Conservation (phyloP, 2,888 invertebrate genomes). For the Meghimatium bilineatum region DNA sequence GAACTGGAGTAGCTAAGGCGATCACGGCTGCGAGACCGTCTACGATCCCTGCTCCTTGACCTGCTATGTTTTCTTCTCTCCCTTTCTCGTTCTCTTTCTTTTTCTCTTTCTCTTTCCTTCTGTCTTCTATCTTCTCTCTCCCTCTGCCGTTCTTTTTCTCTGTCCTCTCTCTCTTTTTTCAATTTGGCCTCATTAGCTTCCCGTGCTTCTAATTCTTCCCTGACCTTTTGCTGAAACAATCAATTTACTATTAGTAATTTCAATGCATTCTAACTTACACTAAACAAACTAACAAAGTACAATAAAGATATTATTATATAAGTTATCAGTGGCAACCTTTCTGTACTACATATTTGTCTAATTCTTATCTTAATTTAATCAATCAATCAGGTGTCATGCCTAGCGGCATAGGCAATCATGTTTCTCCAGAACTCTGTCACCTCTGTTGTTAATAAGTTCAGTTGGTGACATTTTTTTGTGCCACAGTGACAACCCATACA, state of each 20-base stretch:
- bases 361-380: no score
- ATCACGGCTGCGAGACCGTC: slow-evolving; percentile 61
- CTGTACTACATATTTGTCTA: no score
- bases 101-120: slow-evolving; percentile 52
- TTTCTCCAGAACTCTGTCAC: no score
- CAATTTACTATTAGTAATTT: background rate
- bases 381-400: no score
- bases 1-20: slow-evolving; percentile 54
- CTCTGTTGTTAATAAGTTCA: no score
- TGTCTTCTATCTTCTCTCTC: slow-evolving; percentile 77
- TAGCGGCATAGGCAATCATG: no score
- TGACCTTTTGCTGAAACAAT: slow-evolving; percentile 60
- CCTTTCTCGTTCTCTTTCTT: slow-evolving; percentile 45
- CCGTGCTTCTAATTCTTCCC: slow-evolving; percentile 64
- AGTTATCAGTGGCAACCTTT: no score
- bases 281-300: background rate
- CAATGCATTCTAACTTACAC: background rate
- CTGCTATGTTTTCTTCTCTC: slow-evolving; percentile 51
- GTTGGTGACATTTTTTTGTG: no score
- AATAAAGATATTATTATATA: no score
- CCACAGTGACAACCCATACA: no score
- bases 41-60: slow-evolving; percentile 53
- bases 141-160: slow-evolving; percentile 79
- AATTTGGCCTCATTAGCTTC: slow-evolving; percentile 78
- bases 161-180: slow-evolving; percentile 63